These are phyloP conservation scores for Vanessa atalanta DNA, from an alignment of 1,140 invertebrate species.

Conservation along the genomic window DNA sequence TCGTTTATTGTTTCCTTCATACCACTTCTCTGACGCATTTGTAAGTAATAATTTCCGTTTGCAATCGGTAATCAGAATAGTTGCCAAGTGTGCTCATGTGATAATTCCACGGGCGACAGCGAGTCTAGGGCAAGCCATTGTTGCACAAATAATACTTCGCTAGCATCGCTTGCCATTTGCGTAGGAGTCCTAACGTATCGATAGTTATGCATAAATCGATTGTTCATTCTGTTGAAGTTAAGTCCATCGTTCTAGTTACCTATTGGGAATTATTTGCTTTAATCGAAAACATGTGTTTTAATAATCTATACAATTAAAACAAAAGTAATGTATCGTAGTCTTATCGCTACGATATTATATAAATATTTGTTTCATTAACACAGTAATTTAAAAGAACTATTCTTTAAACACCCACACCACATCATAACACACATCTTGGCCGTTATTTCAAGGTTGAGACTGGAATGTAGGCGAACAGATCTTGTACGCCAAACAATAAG, in stretches of 20 bases:
- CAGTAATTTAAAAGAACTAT: conserved; percentile 42
- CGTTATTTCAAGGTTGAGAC: conserved; percentile 68
- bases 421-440: conserved; percentile 43
- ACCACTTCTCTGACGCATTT: conserved; percentile 20
- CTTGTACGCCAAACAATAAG: conserved; percentile 48
- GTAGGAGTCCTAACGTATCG: conserved; percentile 29
- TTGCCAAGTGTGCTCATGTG: conserved; percentile 60
- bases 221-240: conserved; percentile 8
- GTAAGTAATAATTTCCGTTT: conserved; percentile 34
- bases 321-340: too few species aligned
- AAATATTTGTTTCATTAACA: neutral
- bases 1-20: conserved; percentile 14
- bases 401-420: conserved; percentile 58
- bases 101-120: conserved; percentile 62
- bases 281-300: neutral
- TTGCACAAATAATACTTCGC: conserved; percentile 58
- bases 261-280: neutral
- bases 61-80: conserved; percentile 30
- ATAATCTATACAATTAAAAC: too few species aligned
- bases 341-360: too few species aligned
- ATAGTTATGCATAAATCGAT: conserved; percentile 21
- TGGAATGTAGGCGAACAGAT: conserved; percentile 55
- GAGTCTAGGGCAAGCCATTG: conserved; percentile 60
- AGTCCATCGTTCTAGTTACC: neutral
- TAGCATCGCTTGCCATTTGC: conserved; percentile 46